Conservation (phyloP, 2,888 invertebrate species). For the Hyppa rectilinea region DNA sequence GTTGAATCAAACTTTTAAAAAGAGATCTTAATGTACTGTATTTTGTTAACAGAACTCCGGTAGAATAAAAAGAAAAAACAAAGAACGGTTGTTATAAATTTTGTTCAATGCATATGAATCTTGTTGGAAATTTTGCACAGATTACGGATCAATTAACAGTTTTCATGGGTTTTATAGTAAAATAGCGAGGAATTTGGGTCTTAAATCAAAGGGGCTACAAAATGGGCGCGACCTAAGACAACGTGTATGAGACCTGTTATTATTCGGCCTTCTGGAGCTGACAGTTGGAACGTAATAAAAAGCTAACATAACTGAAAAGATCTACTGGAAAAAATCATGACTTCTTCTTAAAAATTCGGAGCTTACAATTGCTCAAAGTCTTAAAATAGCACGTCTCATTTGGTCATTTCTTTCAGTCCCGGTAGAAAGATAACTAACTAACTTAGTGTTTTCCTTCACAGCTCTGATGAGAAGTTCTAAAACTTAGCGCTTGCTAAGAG, state of each 20-base stretch:
- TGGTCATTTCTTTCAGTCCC: slow-evolving; percentile 15
- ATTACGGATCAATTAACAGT: too few species aligned
- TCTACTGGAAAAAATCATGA: neutral
- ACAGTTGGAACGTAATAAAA: too few species aligned
- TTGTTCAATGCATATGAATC: too few species aligned
- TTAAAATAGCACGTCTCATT: slow-evolving; percentile 16
- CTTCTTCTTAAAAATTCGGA: neutral
- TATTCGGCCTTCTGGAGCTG: too few species aligned
- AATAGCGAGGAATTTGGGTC: too few species aligned
- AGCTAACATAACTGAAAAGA: neutral
- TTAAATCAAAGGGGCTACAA: too few species aligned
- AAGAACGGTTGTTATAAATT: too few species aligned
- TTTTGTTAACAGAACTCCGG: neutral
- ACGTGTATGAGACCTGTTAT: too few species aligned
- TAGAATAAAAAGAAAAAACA: neutral
- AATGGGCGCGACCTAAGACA: too few species aligned
- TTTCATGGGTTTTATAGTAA: too few species aligned
- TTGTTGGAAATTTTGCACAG: too few species aligned
- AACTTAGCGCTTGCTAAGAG: slow-evolving; percentile 23
- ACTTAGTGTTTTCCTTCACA: slow-evolving; percentile 31
- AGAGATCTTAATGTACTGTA: neutral
- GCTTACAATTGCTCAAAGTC: neutral
- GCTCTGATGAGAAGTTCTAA: neutral
- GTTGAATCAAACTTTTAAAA: neutral
- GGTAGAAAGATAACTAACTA: slow-evolving; percentile 32